Percentiles rank a stretch among this genome's conserved stretches.
phyloP scores from a whole-genome alignment of 2,888 invertebrate genomes.

The Napeogenes inachia region DNA sequence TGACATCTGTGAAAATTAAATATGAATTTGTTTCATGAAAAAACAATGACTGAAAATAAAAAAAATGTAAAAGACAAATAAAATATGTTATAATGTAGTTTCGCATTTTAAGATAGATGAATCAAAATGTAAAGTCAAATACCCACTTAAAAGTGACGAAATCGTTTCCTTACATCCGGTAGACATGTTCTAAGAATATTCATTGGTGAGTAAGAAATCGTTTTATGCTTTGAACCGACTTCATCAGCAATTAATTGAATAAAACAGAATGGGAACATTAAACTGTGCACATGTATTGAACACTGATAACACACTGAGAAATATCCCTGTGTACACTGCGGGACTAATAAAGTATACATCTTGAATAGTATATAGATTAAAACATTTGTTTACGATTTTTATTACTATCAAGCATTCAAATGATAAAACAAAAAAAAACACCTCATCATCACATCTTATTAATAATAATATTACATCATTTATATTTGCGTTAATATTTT shows the following conservation, averaged over 20 bases:
- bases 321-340: conserved; percentile 49
- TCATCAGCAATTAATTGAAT: conserved; percentile 63
- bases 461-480: no score
- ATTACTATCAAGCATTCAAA: no score
- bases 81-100: no score
- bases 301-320: conserved; percentile 69
- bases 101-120: no score
- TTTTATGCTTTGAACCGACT: conserved; percentile 26
- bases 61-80: no score
- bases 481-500: no score
- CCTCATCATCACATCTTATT: no score
- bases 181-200: conserved; percentile 12
- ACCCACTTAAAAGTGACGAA: conserved; percentile 1
- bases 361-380: background rate
- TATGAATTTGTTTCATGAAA: no score
- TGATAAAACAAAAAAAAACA: background rate
- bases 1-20: conserved; percentile 6
- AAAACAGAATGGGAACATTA: conserved; percentile 67
- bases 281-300: conserved; percentile 69
- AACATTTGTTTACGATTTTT: no score
- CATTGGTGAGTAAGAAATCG: conserved; percentile 11
- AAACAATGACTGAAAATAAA: no score
- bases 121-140: no score
- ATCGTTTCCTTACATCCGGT: conserved; percentile 13
- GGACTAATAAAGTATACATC: conserved; percentile 29